phyloP scores from a whole-genome alignment of 1,140 invertebrate species.

The Triops cancriformis region DNA sequence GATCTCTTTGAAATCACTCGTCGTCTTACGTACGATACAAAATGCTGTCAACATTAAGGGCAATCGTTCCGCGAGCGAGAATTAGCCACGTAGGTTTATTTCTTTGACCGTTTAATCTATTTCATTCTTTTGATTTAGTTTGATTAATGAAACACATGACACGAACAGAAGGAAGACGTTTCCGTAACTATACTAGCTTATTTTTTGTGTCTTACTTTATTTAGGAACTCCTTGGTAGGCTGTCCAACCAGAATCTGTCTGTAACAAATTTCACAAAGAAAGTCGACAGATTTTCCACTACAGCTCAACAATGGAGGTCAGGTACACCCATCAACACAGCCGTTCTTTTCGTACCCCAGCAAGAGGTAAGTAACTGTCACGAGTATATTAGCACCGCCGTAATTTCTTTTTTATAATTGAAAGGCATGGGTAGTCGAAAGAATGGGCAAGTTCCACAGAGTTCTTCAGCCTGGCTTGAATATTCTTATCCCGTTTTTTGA shows the following conservation, averaged over 20 bases:
- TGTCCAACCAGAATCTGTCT: not conserved
- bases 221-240: not conserved
- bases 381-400: conserved; percentile 12
- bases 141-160: too few relatives aligned
- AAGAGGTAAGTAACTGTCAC: conserved; percentile 59
- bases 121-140: not conserved
- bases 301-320: conserved; percentile 45
- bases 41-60: not conserved
- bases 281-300: not conserved
- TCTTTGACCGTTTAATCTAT: not conserved
- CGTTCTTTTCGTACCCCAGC: conserved; percentile 96
- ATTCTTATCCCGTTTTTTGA: conserved; percentile 86
- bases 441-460: conserved; percentile 93
- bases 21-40: not conserved
- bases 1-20: not conserved
- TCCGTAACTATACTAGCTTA: too few relatives aligned
- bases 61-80: not conserved
- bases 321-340: conserved; percentile 81
- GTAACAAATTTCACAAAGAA: not conserved
- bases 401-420: conserved; percentile 35
- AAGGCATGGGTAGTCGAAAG: conserved; percentile 96
- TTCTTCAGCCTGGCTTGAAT: conserved; percentile 91
- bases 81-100: not conserved
- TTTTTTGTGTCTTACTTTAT: too few relatives aligned
- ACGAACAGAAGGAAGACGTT: too few relatives aligned